Base-by-base conservation (phyloP, 2,797 vertebrate species). In the Dryobates pubescens region DNA sequence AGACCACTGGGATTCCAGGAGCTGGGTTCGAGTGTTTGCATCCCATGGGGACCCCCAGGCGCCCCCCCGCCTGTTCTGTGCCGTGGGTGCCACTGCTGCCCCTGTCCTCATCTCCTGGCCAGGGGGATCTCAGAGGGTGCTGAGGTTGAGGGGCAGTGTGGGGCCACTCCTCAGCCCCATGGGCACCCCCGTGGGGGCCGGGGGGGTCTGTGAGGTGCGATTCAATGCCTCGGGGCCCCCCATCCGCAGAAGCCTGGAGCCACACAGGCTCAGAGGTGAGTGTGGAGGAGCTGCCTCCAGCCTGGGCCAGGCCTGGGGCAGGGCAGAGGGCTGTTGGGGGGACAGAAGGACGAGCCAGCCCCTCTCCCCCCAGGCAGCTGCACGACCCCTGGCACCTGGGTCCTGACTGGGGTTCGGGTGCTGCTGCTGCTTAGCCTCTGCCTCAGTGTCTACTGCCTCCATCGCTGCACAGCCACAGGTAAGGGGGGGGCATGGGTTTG, bases 1-100 rank as follows among this genome's bases (percentile, higher is more conserved):
- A 93, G 87, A 90, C 69, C 90, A 83, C 41, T 93, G 86, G 69
- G 74, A 19, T 7, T 8, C 34, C 6, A 29, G 23, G 7, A 79
- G 36, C 45, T 34, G 26, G 68, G 70, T 93, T 73, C 53, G 20
- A 38, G 18, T 90, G 23, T 47, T 90, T 49, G 63, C n/a, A 2
- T 15, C 76, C 22, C 43, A 3, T 9, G 20, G 53, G 10, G 12
- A 13, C 29, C n/a, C 54, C 32, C 7, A 8, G 13, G 3, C 3
- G 34, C 22, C 41, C 34, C 16, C 57, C 15, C 17, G 15, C 36
- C 47, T 7, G 11, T 13, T 80, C 43, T 80, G 64, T 80, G 68
- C 47, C 13, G 29, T 70, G 45, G 65, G 45, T 13, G 11, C 5
- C 23, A 12, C 32, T 8, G 2, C 26, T 10, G 41, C 32, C 54